These are phyloP conservation scores for Pseudopleuronectes americanus DNA, from an alignment of 2,797 vertebrate genomes.

Conservation along the genomic window DNA sequence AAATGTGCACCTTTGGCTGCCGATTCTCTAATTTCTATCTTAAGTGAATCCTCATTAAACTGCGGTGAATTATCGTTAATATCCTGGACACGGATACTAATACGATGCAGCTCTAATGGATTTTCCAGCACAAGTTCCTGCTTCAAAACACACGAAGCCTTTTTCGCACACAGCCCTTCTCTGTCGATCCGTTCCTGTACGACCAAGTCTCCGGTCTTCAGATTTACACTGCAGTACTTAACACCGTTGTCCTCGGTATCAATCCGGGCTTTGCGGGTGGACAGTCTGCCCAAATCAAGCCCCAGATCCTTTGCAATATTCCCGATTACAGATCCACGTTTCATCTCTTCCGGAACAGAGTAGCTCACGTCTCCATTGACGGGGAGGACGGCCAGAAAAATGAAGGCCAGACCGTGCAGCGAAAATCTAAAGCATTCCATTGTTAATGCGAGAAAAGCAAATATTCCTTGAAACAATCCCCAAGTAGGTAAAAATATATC, in stretches of 20 bases:
- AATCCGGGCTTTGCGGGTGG: slow-evolving; percentile 61
- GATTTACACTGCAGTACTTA: slow-evolving; percentile 46
- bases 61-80: slow-evolving; percentile 83
- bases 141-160: slow-evolving; percentile 66
- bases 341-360: slow-evolving; percentile 53
- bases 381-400: slow-evolving; percentile 12
- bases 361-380: slow-evolving; percentile 47
- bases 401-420: slow-evolving; percentile 13
- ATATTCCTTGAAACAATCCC: background rate
- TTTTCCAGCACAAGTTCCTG: slow-evolving; percentile 83
- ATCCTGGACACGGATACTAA: slow-evolving; percentile 78
- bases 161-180: slow-evolving; percentile 69
- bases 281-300: slow-evolving; percentile 39
- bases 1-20: slow-evolving; percentile 63
- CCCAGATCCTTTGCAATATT: slow-evolving; percentile 72
- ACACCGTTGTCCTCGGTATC: slow-evolving; percentile 46
- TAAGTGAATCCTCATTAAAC: slow-evolving; percentile 73
- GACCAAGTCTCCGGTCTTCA: slow-evolving; percentile 60
- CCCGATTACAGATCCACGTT: slow-evolving; percentile 58
- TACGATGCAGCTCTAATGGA: slow-evolving; percentile 77
- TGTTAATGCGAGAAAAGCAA: background rate
- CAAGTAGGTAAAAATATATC: background rate
- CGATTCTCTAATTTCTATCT: slow-evolving; percentile 76
- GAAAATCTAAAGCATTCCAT: slow-evolving; percentile 31
- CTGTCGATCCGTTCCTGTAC: slow-evolving; percentile 67